Conservation (phyloP, 2,797 vertebrate species). For the Falco biarmicus region DNA sequence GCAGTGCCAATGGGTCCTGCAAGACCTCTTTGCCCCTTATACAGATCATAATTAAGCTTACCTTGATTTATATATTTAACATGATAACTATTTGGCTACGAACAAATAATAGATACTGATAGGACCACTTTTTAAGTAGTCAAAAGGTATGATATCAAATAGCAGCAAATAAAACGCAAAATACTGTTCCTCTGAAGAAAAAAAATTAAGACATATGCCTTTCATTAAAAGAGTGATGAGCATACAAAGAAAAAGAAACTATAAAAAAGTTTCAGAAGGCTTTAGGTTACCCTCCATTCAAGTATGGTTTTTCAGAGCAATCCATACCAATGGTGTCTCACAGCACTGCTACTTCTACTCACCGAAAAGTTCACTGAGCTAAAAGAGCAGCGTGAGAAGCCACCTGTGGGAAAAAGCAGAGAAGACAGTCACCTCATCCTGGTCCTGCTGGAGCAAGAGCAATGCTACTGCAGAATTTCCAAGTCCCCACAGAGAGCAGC, state of each 20-base stretch:
- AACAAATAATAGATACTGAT: background rate
- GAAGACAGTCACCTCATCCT: background rate
- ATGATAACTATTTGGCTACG: background rate
- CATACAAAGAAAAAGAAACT: background rate
- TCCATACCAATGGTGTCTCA: background rate
- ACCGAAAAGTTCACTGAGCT: background rate
- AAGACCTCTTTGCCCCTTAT: background rate
- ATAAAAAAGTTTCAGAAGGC: background rate
- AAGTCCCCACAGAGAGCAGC: background rate
- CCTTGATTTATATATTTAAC: background rate
- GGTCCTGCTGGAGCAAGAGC: background rate
- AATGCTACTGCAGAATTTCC: background rate
- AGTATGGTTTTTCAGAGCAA: background rate
- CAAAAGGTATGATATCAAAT: background rate
- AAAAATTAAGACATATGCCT: rapidly evolving
- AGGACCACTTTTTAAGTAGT: background rate
- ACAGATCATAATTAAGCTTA: background rate
- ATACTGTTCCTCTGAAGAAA: background rate
- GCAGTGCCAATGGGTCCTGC: background rate
- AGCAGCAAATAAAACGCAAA: background rate
- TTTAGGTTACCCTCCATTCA: background rate
- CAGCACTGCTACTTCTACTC: background rate
- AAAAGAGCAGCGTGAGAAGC: background rate
- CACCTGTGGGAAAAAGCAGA: background rate
- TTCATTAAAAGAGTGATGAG: background rate